Conservation (phyloP, 2,888 invertebrate species). For the Falcaria lacertinaria region DNA sequence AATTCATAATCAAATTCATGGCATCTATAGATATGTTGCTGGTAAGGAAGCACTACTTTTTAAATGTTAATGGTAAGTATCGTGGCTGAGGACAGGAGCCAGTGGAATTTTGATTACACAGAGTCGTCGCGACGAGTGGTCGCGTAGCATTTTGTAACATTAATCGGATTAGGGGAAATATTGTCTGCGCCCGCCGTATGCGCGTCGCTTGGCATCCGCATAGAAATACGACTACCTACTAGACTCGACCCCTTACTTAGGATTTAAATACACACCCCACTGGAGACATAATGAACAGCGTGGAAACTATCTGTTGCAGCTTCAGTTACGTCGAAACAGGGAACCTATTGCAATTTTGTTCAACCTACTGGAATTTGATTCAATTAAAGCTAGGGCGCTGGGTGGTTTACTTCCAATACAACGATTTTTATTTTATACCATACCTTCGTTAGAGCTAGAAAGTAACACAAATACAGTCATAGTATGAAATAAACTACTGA, state of each 20-base stretch:
- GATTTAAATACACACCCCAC: slow-evolving; percentile 39
- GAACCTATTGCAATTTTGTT: background rate
- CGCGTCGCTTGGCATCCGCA: slow-evolving; percentile 54
- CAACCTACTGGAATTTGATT: too few relatives aligned
- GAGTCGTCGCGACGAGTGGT: slow-evolving; percentile 40
- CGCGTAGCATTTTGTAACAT: slow-evolving; percentile 72
- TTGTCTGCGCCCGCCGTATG: slow-evolving; percentile 49
- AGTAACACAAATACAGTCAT: background rate
- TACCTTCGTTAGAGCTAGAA: background rate
- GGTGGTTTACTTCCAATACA: too few relatives aligned
- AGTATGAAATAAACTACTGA: slow-evolving; percentile 14
- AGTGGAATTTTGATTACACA: slow-evolving; percentile 37
- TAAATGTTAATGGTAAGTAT: too few relatives aligned
- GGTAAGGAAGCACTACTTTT: too few relatives aligned
- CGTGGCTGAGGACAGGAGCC: slow-evolving; percentile 9
- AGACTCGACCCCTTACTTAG: slow-evolving; percentile 37
- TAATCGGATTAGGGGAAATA: slow-evolving; percentile 70
- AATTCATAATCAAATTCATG: too few relatives aligned
- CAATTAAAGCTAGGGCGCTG: too few relatives aligned
- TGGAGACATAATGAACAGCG: slow-evolving; percentile 9
- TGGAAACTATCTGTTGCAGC: background rate
- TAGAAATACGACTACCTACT: slow-evolving; percentile 46
- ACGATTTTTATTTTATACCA: background rate
- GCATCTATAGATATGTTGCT: too few relatives aligned
- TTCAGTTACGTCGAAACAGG: background rate